Evolutionary conservation across 2,797 vertebrate species (phyloP).

Genomic region (Xiphophorus birchmanni): DNA sequence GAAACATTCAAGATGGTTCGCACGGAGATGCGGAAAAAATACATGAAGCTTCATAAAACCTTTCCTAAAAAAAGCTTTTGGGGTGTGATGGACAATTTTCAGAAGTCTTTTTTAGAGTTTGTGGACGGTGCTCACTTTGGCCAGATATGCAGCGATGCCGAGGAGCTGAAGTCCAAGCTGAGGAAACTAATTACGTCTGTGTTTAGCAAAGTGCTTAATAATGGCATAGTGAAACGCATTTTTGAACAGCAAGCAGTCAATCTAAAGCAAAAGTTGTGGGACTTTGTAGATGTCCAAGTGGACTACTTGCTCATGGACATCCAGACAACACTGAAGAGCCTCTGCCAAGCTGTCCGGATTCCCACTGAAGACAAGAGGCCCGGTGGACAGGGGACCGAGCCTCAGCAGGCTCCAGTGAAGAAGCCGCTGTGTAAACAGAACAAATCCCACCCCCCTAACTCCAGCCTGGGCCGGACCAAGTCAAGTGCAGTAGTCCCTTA

Average conservation of each 20-base stretch:
- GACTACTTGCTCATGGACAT: constrained; percentile 91
- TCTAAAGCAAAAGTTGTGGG: constrained; percentile 95
- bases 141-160: constrained; percentile 81
- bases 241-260: constrained; percentile 91
- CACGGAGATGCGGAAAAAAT: constrained; percentile 89
- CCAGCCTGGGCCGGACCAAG: constrained; percentile 10
- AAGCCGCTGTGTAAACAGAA: constrained; percentile 24
- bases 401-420: constrained; percentile 32
- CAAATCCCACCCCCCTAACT: background rate
- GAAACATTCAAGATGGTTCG: constrained; percentile 88
- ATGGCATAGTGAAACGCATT: constrained; percentile 91
- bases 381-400: constrained; percentile 43
- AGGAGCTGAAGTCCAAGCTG: constrained; percentile 83
- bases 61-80: constrained; percentile 91
- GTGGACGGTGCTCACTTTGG: constrained; percentile 86
- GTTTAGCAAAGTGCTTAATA: constrained; percentile 88
- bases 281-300: constrained; percentile 93
- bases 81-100: constrained; percentile 91
- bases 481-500: constrained; percentile 41
- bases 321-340: constrained; percentile 76
- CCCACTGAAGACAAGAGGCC: constrained; percentile 47
- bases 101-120: constrained; percentile 88
- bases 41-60: constrained; percentile 96
- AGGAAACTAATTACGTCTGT: constrained; percentile 86
- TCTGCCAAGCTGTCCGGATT: constrained; percentile 67